A percentile compares a stretch with the other conserved stretches of the same genome.
Evolutionary conservation across 2,113 vertebrate species (phyloP).

Genomic region (Taurulus bubalis): DNA sequence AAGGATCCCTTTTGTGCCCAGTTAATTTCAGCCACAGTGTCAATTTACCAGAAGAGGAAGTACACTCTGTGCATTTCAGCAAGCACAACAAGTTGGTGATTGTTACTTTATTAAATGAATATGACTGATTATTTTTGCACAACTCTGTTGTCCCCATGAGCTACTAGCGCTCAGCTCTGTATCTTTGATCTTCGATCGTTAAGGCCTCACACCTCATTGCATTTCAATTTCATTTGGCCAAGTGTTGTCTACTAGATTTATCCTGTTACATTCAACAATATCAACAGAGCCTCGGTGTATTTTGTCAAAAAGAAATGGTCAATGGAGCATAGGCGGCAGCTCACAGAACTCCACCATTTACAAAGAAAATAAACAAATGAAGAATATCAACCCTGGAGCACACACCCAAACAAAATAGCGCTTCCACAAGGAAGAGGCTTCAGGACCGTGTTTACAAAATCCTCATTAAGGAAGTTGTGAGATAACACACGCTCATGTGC

Average conservation of each 20-base stretch:
- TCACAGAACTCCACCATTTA: conserved; percentile 71
- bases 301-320: conserved; percentile 73
- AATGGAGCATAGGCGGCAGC: conserved; percentile 72
- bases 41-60: conserved; percentile 15
- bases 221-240: conserved; percentile 71
- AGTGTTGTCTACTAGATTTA: conserved; percentile 45
- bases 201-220: conserved; percentile 77
- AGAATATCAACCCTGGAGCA: conserved; percentile 75
- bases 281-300: conserved; percentile 50
- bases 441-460: conserved; percentile 97
- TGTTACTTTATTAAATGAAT: not conserved
- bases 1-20: not conserved
- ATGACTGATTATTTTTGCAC: conserved; percentile 19
- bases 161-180: conserved; percentile 1
- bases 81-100: not conserved
- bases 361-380: conserved; percentile 83
- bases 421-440: conserved; percentile 87
- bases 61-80: conserved; percentile 10
- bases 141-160: not conserved
- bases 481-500: conserved; percentile 87
- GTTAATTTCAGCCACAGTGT: conserved; percentile 11
- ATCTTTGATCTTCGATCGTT: conserved; percentile 31
- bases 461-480: conserved; percentile 98
- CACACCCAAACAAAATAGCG: conserved; percentile 86
- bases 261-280: conserved; percentile 59